Evolutionary conservation across 2,888 invertebrate species (phyloP).

Genomic region (Drosophila eohydei): DNA sequence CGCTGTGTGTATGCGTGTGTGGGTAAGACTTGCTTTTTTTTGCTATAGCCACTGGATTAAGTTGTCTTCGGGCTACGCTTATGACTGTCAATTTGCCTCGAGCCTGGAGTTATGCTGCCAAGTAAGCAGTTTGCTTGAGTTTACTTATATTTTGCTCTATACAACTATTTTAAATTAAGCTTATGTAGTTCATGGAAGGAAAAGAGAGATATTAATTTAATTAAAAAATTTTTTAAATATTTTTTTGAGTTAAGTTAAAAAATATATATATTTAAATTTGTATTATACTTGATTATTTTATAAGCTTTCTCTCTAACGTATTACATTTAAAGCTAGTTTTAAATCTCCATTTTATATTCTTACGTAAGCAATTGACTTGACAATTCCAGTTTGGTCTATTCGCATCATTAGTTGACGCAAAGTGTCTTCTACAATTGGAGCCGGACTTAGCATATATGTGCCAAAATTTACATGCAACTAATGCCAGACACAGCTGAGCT

Average conservation of each 20-base stretch:
- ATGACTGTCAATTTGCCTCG: constrained; percentile 30
- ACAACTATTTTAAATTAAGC: background rate
- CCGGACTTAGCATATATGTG: constrained; percentile 45
- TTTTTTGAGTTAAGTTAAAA: too few species aligned
- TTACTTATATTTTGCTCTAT: background rate
- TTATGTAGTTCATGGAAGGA: too few species aligned
- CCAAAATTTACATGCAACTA: constrained; percentile 61
- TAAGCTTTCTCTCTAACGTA: too few species aligned
- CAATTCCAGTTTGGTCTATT: background rate
- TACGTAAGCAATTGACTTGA: background rate
- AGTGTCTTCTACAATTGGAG: constrained; percentile 28
- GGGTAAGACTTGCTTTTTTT: constrained; percentile 12
- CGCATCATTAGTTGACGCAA: constrained; percentile 40
- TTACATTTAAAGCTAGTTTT: too few species aligned
- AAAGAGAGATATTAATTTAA: background rate
- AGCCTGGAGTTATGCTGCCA: background rate
- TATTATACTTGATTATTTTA: background rate
- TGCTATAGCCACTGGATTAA: constrained; percentile 52
- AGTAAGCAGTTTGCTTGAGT: background rate
- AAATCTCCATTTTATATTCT: background rate
- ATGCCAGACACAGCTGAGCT: constrained; percentile 11
- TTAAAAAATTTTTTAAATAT: too few species aligned
- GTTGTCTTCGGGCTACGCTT: constrained; percentile 42
- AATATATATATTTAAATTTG: background rate
- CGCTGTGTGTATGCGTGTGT: constrained; percentile 29